A percentile compares a stretch with the other conserved stretches of the same genome.
phyloP scores from a whole-genome alignment of 2,797 vertebrate species.

The Cirrhinus molitorella region DNA sequence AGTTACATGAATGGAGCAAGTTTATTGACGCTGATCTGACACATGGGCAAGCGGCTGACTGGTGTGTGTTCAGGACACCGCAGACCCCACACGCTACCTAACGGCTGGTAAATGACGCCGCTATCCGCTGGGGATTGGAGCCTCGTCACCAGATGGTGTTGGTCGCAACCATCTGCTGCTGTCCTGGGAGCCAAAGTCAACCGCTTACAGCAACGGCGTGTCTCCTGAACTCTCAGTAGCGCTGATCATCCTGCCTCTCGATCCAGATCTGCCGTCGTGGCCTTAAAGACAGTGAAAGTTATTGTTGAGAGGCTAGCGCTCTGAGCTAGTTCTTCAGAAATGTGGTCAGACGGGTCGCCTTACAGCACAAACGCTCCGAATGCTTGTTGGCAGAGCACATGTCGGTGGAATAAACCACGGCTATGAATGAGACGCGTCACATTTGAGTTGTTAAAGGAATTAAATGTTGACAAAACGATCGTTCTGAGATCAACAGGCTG shows the following conservation, averaged over 20 bases:
- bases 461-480: not conserved
- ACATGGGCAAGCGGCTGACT: not conserved
- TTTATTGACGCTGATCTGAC: slow-evolving; percentile 18
- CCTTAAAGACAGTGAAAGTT: not conserved
- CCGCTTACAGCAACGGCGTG: not conserved
- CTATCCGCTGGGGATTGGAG: slow-evolving; percentile 74
- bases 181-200: not conserved
- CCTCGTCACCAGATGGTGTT: slow-evolving; percentile 82
- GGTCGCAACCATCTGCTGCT: slow-evolving; percentile 82
- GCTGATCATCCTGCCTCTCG: not conserved
- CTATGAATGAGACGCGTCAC: not conserved
- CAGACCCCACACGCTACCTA: slow-evolving; percentile 55
- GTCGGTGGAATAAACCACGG: not conserved
- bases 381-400: not conserved
- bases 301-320: not conserved
- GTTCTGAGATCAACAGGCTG: not conserved
- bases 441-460: not conserved
- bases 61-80: not conserved
- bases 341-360: not conserved
- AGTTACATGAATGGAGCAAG: slow-evolving; percentile 3
- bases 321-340: not conserved
- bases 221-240: not conserved
- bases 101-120: slow-evolving; percentile 79
- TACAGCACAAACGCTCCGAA: not conserved
- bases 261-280: too few species aligned